Evolutionary conservation across 2,113 vertebrate species (phyloP).

Genomic region (Tautogolabrus adspersus): DNA sequence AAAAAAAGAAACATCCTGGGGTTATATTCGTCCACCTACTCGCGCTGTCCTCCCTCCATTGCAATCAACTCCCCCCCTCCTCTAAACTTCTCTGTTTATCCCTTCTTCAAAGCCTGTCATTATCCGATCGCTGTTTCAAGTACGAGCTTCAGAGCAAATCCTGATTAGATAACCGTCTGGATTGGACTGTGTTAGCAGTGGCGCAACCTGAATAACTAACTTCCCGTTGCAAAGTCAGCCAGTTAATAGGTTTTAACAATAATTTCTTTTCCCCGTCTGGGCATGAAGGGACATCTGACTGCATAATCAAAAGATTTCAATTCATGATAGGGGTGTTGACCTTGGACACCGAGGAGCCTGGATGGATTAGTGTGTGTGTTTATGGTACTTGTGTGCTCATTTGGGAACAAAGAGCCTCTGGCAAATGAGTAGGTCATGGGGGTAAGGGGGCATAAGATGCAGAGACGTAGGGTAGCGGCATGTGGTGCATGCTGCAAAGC

Average conservation of each 20-base stretch:
- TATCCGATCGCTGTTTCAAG: conserved; percentile 58
- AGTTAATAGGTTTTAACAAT: conserved; percentile 31
- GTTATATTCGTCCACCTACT: conserved; percentile 64
- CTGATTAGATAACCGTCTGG: conserved; percentile 51
- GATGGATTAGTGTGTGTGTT: conserved; percentile 19
- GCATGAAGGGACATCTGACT: conserved; percentile 9
- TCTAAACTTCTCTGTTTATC: conserved; percentile 55
- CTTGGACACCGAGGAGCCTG: conserved; percentile 24
- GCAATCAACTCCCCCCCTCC: conserved; percentile 56
- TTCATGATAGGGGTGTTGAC: conserved; percentile 33
- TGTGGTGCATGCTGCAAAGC: conserved; percentile 31
- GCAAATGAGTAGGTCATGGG: conserved; percentile 34
- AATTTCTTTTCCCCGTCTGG: conserved; percentile 13
- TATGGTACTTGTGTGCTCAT: not conserved
- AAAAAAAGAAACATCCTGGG: conserved; percentile 45
- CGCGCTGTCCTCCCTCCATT: conserved; percentile 31
- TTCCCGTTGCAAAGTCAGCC: conserved; percentile 27
- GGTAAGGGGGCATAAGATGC: conserved; percentile 51
- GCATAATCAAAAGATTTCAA: conserved; percentile 49
- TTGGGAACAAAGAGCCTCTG: conserved; percentile 19
- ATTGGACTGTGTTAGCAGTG: conserved; percentile 2
- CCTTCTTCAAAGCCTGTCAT: conserved; percentile 67
- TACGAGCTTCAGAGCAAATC: conserved; percentile 46
- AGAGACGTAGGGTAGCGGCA: conserved; percentile 14
- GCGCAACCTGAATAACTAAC: conserved; percentile 52